Conservation (phyloP, 2,797 vertebrate genomes). For the Sebastes iracundus region DNA sequence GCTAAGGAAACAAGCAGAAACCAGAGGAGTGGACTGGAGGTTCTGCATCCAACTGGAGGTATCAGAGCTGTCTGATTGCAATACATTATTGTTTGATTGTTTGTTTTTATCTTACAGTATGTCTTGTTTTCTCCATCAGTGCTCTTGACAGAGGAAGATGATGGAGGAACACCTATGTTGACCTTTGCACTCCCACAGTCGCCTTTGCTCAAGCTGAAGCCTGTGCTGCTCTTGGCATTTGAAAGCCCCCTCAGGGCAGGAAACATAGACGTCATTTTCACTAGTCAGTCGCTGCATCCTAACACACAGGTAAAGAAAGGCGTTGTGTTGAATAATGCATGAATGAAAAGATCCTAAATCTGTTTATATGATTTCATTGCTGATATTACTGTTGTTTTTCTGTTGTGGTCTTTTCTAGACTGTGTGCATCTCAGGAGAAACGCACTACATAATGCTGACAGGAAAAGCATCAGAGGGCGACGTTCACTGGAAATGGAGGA, state of each 20-base stretch:
- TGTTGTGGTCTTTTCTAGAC: conserved; percentile 72
- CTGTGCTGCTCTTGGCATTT: conserved; percentile 69
- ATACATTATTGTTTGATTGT: background rate
- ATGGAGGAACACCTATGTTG: conserved; percentile 48
- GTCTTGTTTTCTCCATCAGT: conserved; percentile 35
- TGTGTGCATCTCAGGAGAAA: conserved; percentile 82
- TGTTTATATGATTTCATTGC: background rate
- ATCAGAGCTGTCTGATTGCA: background rate
- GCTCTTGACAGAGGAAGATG: conserved; percentile 47
- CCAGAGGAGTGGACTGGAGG: conserved; percentile 18
- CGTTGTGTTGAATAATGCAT: too few species aligned
- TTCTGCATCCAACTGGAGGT: conserved; percentile 71
- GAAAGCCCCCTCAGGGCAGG: conserved; percentile 34
- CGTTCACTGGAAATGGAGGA: conserved; percentile 56
- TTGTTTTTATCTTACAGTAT: background rate
- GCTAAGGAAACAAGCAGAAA: conserved; percentile 1
- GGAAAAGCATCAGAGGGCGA: conserved; percentile 45
- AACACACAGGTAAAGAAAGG: conserved; percentile 71
- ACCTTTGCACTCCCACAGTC: conserved; percentile 68
- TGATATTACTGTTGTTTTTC: background rate
- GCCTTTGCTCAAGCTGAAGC: conserved; percentile 27
- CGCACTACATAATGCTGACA: conserved; percentile 77
- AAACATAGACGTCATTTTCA: conserved; percentile 64
- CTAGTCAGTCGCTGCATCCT: conserved; percentile 69
- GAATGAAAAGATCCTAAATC: background rate